A percentile compares a stretch with the other conserved stretches of the same genome.
phyloP scores from a whole-genome alignment of 2,888 invertebrate genomes.

The Hecatera dysodea region DNA sequence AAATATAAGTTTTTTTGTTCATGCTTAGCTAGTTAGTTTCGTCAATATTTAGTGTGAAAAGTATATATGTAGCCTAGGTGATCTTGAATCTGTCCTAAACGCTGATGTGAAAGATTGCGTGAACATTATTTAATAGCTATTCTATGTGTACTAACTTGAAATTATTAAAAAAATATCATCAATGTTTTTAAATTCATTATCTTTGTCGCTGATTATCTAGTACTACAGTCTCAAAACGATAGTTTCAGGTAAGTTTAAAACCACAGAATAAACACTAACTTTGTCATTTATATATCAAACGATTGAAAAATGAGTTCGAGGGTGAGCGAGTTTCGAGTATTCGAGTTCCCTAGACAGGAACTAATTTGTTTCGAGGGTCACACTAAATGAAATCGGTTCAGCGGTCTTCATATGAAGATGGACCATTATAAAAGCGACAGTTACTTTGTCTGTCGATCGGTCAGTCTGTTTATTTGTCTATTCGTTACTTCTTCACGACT shows the following conservation, averaged over 20 bases:
- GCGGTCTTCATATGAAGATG: neutral
- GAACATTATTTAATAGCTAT: neutral
- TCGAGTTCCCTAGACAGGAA: slow-evolving; percentile 10
- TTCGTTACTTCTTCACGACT: no score
- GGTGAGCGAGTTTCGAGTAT: neutral
- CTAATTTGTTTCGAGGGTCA: slow-evolving; percentile 1
- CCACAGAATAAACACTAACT: no score
- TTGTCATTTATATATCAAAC: neutral
- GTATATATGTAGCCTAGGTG: neutral
- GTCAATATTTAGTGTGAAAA: neutral
- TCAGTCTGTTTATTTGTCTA: no score
- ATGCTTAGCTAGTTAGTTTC: neutral
- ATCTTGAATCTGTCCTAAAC: neutral
- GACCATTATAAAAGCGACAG: no score
- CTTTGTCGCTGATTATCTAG: neutral
- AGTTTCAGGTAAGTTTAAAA: neutral
- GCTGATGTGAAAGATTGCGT: neutral
- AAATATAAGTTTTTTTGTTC: slow-evolving; percentile 3
- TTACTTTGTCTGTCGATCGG: no score
- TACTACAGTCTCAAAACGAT: neutral
- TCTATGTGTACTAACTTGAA: no score
- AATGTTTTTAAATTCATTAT: no score
- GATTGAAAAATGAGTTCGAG: neutral
- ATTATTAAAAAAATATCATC: no score
- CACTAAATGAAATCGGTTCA: neutral